Evolutionary conservation across 2,888 invertebrate genomes (phyloP), one percentile per base, ranked within the genome.

Genomic region (Scelioninae gen. 2): DNA sequence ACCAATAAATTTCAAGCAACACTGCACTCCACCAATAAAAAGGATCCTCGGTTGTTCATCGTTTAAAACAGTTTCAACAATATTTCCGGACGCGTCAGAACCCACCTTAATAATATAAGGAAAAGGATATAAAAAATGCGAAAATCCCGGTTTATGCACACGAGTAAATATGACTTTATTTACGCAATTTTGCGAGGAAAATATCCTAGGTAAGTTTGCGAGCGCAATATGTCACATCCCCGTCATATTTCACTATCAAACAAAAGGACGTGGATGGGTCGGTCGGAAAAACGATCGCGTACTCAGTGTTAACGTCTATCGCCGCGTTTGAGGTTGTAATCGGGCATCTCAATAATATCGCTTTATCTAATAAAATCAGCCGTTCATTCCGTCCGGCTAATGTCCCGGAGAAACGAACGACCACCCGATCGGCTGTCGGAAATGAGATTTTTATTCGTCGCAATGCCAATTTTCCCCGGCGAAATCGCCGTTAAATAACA

Each of bases 361-460:
- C 31, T 33, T 67, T 60, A 60, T 53, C 60, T 60, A 69, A 35
- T 61, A 61, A 61, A 60, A 69, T 61, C 46, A 61, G 55, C 39
- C 46, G 43, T 46, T 46, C 46, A 22, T 60, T 52, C 19, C 11
- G 35, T 19, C 37, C 43, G 31, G 57, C 25, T 58, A 67, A 58
- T 35, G 48, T 35, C 43, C 4, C 48, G 25, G n/a, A 25, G 57
- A 41, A 48, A 50, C 25, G 57, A 2, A 50, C 50, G 43, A 33
- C 16, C 41, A 68, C 50, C 28, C 31, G 7, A n/a, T 6, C n/a
- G 16, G 60, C 45, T 60, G 39, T 45, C 60, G 60, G 46, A 43
- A 60, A 68, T 13, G 43, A 60, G 22, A 25, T 52, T 68, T 50
- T 58, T 68, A 68, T 52, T 68, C 18, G 33, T 41, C 18, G 15